These are phyloP conservation scores for Saccostrea glomerata DNA, from an alignment of 1,140 invertebrate genomes.

Conservation along the genomic window DNA sequence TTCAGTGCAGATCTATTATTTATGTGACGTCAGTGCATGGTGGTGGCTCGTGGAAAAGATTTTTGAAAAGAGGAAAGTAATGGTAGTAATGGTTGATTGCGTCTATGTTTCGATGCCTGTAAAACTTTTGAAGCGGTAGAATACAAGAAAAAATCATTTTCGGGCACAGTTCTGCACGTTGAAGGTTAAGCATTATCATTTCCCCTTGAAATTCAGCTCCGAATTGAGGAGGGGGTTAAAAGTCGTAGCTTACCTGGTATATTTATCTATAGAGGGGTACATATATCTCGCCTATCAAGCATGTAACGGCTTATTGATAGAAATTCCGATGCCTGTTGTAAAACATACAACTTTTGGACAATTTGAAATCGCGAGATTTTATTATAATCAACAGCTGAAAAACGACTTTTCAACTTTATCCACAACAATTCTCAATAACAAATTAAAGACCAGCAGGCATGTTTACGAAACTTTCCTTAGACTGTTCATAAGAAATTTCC, in stretches of 20 bases:
- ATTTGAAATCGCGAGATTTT: too few species aligned
- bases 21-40: not conserved
- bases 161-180: not conserved
- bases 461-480: too few species aligned
- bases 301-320: too few species aligned
- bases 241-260: slow-evolving; percentile 4
- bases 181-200: not conserved
- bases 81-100: not conserved
- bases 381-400: too few species aligned
- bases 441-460: too few species aligned
- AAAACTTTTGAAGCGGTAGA: slow-evolving; percentile 2
- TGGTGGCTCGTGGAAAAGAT: not conserved
- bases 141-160: slow-evolving; percentile 8
- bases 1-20: not conserved
- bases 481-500: too few species aligned
- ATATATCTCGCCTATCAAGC: too few species aligned
- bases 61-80: slow-evolving; percentile 13
- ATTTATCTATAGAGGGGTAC: not conserved
- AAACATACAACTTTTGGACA: too few species aligned
- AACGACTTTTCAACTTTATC: too few species aligned
- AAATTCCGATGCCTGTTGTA: too few species aligned
- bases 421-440: too few species aligned
- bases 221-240: not conserved
- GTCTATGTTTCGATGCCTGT: not conserved
- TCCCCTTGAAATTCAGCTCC: not conserved